A percentile compares a stretch with the other conserved stretches of the same genome.
phyloP scores from a whole-genome alignment of 2,888 invertebrate genomes.

The Mystacides longicornis region DNA sequence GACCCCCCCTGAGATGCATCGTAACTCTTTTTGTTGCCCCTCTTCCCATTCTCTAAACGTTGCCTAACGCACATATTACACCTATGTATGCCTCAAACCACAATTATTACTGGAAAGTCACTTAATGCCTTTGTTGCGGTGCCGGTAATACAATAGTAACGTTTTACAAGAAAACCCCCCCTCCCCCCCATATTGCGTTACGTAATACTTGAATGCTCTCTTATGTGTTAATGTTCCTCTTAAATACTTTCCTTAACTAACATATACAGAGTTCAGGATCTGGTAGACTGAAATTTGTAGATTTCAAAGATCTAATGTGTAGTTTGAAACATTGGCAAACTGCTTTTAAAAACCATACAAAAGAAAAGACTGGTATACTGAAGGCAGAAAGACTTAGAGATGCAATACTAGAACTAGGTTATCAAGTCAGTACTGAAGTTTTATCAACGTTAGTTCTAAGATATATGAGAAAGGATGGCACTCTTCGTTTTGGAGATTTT shows the following conservation, averaged over 20 bases:
- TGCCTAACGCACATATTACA: too few species aligned
- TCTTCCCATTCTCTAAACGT: too few species aligned
- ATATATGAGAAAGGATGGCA: slow-evolving; percentile 90
- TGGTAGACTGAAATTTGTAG: slow-evolving; percentile 73
- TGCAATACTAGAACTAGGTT: slow-evolving; percentile 80
- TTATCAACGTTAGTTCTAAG: slow-evolving; percentile 74
- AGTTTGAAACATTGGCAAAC: slow-evolving; percentile 88
- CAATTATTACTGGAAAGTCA: too few species aligned
- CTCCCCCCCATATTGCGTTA: too few species aligned
- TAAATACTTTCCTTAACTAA: slow-evolving; percentile 27
- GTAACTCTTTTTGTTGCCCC: too few species aligned
- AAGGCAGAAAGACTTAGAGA: slow-evolving; percentile 79
- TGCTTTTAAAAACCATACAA: slow-evolving; percentile 82
- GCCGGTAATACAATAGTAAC: too few species aligned
- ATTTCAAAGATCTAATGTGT: slow-evolving; percentile 88
- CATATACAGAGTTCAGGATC: slow-evolving; percentile 60
- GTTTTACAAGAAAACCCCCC: too few species aligned
- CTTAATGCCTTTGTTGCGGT: too few species aligned
- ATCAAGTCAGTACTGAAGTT: slow-evolving; percentile 77
- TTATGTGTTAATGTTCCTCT: too few species aligned
- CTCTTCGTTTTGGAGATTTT: slow-evolving; percentile 85
- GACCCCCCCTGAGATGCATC: too few species aligned
- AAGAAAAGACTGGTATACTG: slow-evolving; percentile 84
- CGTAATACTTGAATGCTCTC: too few species aligned
- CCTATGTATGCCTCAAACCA: too few species aligned